Base-by-base conservation (phyloP, 2,113 vertebrate species). In the Anseranas semipalmata region DNA sequence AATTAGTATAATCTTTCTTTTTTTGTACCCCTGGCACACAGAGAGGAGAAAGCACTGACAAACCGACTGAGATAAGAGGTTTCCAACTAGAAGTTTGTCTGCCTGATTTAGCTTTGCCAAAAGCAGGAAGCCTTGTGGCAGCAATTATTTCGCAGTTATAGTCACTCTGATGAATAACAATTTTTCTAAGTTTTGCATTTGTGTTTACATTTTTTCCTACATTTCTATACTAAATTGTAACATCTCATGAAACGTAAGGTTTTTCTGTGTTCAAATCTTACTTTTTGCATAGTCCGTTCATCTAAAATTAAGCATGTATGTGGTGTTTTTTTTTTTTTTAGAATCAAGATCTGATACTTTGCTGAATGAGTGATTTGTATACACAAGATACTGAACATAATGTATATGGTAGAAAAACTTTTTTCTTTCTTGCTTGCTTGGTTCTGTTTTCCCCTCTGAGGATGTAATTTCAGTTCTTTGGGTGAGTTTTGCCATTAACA, bases 401-500 rank as follows among this genome's bases (percentile, higher is more conserved):
- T 58, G 30, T 39, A 15, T 89, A 95, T 84, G 72, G 62, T 18
- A 70, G 62, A 58, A 87, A 66, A 78, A 74, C 9, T 50, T 22
- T 15, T 43, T 25, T 24, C 52, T 60, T 20, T 9, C 48, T 53
- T 82, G 56, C 19, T 85, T 79, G 12, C 22, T 78, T 90, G 9
- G 13, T 87, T 92, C 21, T 93, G 33, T 35, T 81, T 80, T 89
- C 25, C 76, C 84, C 58, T 78, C 18, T 56, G 62, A 92, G 10
- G 45, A 83, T 87, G 63, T 30, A 55, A 90, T 94, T 87, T 95
- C 22, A 60, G 7, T 88, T 30, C 43, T 71, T 95, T 77, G 10
- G 50, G 28, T 81, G 11, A 53, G 32, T 24, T 85, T 46, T 89
- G 35, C 90, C 55, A 95, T 96, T 97, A 90, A 82, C 68, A 95